Conservation (phyloP, 2,113 vertebrate genomes). For the Hystrix cristata region DNA sequence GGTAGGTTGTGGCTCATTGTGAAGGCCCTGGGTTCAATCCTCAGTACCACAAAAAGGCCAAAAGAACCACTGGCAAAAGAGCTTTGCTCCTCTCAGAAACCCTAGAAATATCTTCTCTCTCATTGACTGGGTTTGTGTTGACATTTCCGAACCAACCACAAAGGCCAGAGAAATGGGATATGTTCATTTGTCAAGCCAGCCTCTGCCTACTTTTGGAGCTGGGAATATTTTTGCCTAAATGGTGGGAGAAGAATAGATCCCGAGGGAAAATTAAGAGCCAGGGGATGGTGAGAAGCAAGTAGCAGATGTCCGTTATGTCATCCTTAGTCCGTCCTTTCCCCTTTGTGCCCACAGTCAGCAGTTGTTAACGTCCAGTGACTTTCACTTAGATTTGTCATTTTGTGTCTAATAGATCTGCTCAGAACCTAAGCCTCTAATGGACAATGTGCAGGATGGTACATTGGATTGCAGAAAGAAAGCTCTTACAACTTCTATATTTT, state of each 20-base stretch:
- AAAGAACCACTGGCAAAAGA: background rate
- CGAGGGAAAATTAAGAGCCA: background rate
- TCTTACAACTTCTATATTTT: constrained; percentile 55
- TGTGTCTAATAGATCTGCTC: background rate
- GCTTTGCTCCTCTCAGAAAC: background rate
- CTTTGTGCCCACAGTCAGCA: background rate
- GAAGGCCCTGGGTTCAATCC: background rate
- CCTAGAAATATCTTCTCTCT: constrained; percentile 13
- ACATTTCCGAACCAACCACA: background rate
- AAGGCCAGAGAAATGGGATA: background rate
- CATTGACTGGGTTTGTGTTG: constrained; percentile 16
- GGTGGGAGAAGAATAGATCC: background rate
- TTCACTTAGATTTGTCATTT: constrained; percentile 47
- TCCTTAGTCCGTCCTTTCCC: background rate
- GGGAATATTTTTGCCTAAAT: background rate
- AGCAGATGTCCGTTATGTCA: background rate
- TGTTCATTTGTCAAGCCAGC: background rate
- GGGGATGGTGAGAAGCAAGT: background rate
- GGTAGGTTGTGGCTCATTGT: background rate
- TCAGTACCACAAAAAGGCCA: background rate
- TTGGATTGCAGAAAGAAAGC: constrained; percentile 40
- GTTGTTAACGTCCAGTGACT: background rate
- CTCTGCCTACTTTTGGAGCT: background rate
- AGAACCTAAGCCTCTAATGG: background rate
- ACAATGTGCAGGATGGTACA: background rate